Evolutionary conservation across 2,797 vertebrate genomes (phyloP).

Genomic region (Peromyscus eremicus): DNA sequence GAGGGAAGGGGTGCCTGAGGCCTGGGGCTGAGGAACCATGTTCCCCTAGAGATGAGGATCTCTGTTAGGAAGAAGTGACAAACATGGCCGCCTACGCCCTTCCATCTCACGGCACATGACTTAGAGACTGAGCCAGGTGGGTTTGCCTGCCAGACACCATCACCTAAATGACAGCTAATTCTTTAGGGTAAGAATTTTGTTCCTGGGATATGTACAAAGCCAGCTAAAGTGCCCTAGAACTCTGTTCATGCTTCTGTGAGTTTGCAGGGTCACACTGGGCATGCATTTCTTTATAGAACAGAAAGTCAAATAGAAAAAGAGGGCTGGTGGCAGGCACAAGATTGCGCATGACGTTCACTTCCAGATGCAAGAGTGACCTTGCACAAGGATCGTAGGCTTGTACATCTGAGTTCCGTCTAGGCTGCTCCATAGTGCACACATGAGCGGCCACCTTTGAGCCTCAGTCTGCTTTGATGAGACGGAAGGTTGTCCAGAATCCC

Average conservation of each 20-base stretch:
- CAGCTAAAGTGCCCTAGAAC: neutral
- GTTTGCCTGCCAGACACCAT: neutral
- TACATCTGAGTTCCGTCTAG: neutral
- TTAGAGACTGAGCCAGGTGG: neutral
- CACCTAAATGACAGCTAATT: conserved; percentile 30
- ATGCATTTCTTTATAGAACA: conserved; percentile 2
- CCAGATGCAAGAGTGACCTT: conserved; percentile 16
- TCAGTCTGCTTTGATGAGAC: neutral
- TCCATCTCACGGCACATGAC: neutral
- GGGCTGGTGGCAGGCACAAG: neutral
- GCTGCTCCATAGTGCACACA: neutral
- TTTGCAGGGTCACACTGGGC: neutral
- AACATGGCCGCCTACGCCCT: neutral
- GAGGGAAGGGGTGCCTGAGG: neutral
- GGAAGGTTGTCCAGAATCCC: neutral
- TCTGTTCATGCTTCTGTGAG: conserved; percentile 4
- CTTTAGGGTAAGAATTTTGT: conserved; percentile 43
- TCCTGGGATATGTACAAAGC: conserved; percentile 42
- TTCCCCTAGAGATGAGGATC: neutral
- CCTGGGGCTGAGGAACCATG: neutral
- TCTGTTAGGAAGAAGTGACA: neutral
- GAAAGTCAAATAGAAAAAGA: conserved; percentile 14
- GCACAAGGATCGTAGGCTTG: neutral
- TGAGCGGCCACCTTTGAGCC: neutral
- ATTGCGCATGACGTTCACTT: neutral